Percentiles rank a stretch among this genome's conserved stretches.
Conservation (phyloP, 2,797 vertebrate species). For the Alauda arvensis region DNA sequence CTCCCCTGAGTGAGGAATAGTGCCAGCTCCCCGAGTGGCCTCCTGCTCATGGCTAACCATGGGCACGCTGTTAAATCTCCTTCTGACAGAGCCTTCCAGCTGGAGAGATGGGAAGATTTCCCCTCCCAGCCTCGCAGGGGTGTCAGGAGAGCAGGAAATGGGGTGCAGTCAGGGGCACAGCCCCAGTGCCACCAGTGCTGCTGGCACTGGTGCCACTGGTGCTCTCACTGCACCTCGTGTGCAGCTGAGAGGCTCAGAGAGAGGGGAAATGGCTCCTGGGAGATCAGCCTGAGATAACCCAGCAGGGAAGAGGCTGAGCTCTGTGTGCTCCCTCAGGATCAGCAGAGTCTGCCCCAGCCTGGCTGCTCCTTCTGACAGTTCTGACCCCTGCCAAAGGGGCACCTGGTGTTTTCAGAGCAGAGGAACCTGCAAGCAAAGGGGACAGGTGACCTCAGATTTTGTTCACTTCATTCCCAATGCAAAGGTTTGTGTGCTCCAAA, state of each 20-base stretch:
- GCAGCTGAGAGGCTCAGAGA: neutral
- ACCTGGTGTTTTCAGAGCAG: neutral
- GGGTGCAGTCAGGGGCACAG: neutral
- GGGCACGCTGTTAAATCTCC: neutral
- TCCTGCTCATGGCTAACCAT: neutral
- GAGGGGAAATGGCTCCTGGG: neutral
- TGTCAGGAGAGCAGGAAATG: neutral
- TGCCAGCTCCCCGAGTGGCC: neutral
- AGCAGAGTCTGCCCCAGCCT: neutral
- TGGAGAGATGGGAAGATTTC: neutral
- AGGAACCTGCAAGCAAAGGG: neutral
- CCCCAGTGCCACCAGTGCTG: fast-evolving
- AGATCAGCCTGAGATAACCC: neutral
- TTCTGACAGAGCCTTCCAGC: neutral
- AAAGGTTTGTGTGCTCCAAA: neutral
- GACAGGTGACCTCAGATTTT: neutral
- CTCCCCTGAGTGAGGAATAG: neutral
- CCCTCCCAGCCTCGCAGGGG: neutral
- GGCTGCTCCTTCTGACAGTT: neutral
- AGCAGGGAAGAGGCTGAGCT: neutral
- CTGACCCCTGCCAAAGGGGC: neutral
- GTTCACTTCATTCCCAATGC: neutral
- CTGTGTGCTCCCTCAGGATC: neutral
- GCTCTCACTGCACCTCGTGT: neutral
- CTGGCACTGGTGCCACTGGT: neutral